A percentile compares a stretch with the other conserved stretches of the same genome.
Evolutionary conservation across 1,140 invertebrate species (phyloP).

Genomic region (Drosophila grimshawi): DNA sequence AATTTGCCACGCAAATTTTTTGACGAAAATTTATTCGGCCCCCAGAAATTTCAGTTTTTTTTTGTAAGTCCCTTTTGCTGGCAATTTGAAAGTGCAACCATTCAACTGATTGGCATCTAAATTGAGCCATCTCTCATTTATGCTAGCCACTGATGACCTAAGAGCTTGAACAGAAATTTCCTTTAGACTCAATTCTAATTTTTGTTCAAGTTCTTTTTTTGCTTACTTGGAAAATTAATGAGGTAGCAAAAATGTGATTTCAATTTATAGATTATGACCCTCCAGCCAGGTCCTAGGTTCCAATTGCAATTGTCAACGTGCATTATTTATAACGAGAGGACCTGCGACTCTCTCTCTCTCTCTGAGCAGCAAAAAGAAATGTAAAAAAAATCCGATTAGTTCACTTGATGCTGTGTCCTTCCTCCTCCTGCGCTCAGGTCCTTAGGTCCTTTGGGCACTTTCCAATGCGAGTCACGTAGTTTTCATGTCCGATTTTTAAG

Average conservation of each 20-base stretch:
- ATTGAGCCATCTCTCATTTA: slow-evolving; percentile 71
- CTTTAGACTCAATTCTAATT: slow-evolving; percentile 38
- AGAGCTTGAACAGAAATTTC: slow-evolving; percentile 30
- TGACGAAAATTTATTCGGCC: slow-evolving; percentile 4
- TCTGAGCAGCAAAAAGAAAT: not conserved
- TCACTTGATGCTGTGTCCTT: slow-evolving; percentile 49
- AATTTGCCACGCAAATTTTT: slow-evolving; percentile 39
- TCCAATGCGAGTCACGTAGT: slow-evolving; percentile 68
- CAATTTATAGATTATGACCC: slow-evolving; percentile 70
- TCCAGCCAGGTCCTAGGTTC: not conserved
- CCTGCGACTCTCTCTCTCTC: not conserved
- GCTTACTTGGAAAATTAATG: slow-evolving; percentile 61
- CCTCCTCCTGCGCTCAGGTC: slow-evolving; percentile 11
- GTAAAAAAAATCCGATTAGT: slow-evolving; percentile 63
- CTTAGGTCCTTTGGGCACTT: slow-evolving; percentile 21
- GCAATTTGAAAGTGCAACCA: slow-evolving; percentile 26
- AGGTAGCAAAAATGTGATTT: slow-evolving; percentile 78
- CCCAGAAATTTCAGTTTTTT: not conserved
- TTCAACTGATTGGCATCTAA: slow-evolving; percentile 69
- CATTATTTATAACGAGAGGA: slow-evolving; percentile 65
- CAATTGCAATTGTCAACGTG: slow-evolving; percentile 61
- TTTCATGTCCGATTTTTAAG: slow-evolving; percentile 78
- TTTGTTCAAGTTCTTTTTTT: slow-evolving; percentile 1
- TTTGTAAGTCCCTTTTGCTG: slow-evolving; percentile 44
- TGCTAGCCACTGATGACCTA: slow-evolving; percentile 30